Base-by-base conservation (phyloP, 1,140 invertebrate species). In the Schmidtea mediterranea region DNA sequence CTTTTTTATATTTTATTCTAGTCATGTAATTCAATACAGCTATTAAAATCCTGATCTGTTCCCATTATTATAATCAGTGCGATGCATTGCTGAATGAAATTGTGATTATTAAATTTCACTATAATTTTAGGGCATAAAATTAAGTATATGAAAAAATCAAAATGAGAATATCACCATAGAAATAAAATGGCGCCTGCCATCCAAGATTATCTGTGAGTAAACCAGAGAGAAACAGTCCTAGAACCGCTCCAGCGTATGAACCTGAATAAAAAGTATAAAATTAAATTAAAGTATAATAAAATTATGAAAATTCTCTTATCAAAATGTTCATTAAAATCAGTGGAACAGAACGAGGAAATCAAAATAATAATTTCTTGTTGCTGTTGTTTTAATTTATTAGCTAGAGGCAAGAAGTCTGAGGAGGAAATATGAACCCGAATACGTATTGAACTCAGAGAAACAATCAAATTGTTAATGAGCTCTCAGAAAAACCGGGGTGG, bases 161-260 rank as follows among this genome's bases (percentile, higher is more conserved):
- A 36, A 23, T n/a, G 2, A 6, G 18, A 3, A 37, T 50, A 61
- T 69, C 70, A 71, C 89, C 87, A 58, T 95, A 98, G 56, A 90
- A 83, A 65, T 95, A 97, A 68, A 97, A 97, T 0, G 87, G 84
- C 2, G 86, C 79, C 52, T 82, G 74, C 80, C 89, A 94, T 12
- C 79, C 76, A 23, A 94, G 75, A 55, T 75, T 73, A 55, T 79
- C 75, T 1, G 83, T 84, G 12, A 97, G 70, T 21, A 83, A 72
- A 1, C 82, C 87, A 15, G 84, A 94, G 1, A 98, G 64, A 0
- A 89, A 89, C 75, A 97, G 80, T 9, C 89, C 82, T 45, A 92
- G 70, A 21, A 92, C 78, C 24, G 80, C 76, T 10, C 90, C 90
- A 1, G 89, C 90, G 61, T 98, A 97, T 0, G 87, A 94, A 13